Conservation (phyloP, 2,797 vertebrate species). For the Bryconaethiops microstoma region DNA sequence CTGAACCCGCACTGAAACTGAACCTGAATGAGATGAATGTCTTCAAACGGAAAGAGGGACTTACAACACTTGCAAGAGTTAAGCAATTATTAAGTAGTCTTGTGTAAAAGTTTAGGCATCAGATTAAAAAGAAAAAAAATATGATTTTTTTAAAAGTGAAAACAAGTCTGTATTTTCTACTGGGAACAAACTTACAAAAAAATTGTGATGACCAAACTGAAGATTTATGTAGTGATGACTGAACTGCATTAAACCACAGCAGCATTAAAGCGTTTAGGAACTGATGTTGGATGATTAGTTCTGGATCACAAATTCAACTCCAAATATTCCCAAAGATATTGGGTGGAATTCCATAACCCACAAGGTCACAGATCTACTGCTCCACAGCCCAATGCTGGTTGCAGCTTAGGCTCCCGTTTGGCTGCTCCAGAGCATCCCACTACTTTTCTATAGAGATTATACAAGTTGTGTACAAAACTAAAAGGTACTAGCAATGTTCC, state of each 20-base stretch:
- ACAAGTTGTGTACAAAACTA: neutral
- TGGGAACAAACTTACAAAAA: no score
- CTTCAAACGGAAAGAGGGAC: neutral
- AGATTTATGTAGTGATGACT: neutral
- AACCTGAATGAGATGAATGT: neutral
- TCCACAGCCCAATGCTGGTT: neutral
- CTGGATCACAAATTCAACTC: neutral
- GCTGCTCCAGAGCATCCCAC: neutral
- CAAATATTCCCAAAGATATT: neutral
- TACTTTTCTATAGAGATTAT: neutral
- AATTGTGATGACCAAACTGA: no score
- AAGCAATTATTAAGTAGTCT: no score
- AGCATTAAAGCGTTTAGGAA: neutral
- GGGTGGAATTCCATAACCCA: neutral
- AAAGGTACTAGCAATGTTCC: no score
- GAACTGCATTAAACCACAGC: neutral
- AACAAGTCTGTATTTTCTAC: no score
- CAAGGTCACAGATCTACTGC: no score
- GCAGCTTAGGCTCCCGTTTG: neutral
- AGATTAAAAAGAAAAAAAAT: no score
- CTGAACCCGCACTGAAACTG: neutral
- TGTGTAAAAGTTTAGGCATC: no score
- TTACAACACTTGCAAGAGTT: no score
- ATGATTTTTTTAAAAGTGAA: no score
- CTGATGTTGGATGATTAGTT: no score